phyloP scores from a whole-genome alignment of 2,797 vertebrate species.

The Orientallactaga sibirica region DNA sequence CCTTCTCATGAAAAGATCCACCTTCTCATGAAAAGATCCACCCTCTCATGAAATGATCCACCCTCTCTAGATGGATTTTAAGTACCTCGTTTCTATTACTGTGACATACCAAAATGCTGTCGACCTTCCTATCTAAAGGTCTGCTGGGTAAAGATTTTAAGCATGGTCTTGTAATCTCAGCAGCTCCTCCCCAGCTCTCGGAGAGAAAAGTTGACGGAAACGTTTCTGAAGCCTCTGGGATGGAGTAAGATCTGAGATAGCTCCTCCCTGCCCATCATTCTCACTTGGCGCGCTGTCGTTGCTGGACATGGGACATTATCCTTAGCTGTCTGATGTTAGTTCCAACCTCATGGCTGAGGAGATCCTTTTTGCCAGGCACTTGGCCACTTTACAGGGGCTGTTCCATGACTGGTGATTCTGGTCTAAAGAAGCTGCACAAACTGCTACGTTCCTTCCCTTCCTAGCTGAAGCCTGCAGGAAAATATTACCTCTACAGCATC shows the following conservation, averaged over 20 bases:
- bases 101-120: conserved; percentile 37
- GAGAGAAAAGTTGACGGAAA: neutral
- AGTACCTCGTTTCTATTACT: conserved; percentile 37
- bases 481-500: conserved; percentile 15
- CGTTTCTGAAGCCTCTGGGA: neutral
- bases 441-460: neutral
- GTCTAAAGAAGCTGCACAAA: neutral
- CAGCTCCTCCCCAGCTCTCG: neutral
- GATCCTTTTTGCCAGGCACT: neutral
- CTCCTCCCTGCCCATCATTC: neutral
- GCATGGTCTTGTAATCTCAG: conserved; percentile 31
- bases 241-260: neutral
- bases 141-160: conserved; percentile 28
- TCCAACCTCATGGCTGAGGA: neutral
- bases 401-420: neutral
- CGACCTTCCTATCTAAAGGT: conserved; percentile 2
- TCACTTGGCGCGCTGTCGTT: neutral
- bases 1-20: too few species aligned
- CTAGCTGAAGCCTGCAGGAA: conserved; percentile 24
- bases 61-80: conserved; percentile 54
- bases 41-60: conserved; percentile 33
- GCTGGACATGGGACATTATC: neutral
- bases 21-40: conserved; percentile 22
- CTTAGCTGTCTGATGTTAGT: neutral
- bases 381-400: neutral